Base-by-base conservation (phyloP, 64 coral and sea anemone genomes). In the Actinia equina region DNA sequence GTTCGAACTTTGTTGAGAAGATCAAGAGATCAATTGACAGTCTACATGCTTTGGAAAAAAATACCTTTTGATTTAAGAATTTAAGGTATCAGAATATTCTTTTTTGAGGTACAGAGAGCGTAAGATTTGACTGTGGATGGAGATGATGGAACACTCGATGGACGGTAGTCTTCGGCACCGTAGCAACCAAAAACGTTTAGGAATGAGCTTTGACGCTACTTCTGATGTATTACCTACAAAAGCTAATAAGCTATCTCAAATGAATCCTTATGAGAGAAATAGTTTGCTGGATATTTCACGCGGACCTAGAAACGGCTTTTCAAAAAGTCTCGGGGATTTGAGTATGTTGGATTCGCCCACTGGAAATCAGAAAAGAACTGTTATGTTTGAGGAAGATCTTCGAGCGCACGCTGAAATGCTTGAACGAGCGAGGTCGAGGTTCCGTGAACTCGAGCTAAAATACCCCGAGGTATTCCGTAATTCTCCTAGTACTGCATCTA, bases 401-500 rank as follows among this genome's bases (percentile, higher is more conserved):
- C 81, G 57, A 59, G 88, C 88, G 13, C 94, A 96, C 19, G 88
- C 71, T 52, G 91, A 87, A 71, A 89, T 96, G 71, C 70, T 96
- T 61, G 69, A 83, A 55, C 88, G 94, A 83, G 94, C 94, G 54
- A 43, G 94, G 17, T 87, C 89, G 26, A 80, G 94, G 77, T 96
- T 96, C 61, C 92, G 89, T 49, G 91, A 96, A 93, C 70, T 96
- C 19, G 94, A 96, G 60, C 77, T 93, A 0, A 96, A 96, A 78
- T 96, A 96, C 41, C 94, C 94, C 17, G 94, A 96, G 57, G 89
- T 96, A 17, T 96, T 96, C 79, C 90, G 93, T 54, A 93, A 93
- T 44, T 87, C 88, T 85, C 60, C 91, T 88, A 93, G 91, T 16
- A 90, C 79, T 30, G 83, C 88, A 27, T 95, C 94, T 85, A 25